Conservation (phyloP, 2,113 vertebrate genomes). For the Crocuta crocuta region DNA sequence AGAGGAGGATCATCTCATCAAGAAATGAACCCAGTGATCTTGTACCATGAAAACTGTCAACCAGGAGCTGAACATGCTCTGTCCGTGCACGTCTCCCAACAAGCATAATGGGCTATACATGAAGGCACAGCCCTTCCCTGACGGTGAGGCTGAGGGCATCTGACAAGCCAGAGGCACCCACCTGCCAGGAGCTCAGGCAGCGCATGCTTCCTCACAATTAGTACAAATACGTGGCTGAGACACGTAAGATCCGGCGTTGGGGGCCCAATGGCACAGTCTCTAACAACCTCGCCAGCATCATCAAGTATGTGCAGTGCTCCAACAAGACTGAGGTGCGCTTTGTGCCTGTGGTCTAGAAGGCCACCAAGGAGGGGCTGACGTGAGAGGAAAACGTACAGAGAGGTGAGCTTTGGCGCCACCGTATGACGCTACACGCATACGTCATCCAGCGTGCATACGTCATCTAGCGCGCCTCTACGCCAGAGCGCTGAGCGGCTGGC, state of each 20-base stretch:
- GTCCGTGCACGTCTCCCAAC: slow-evolving; percentile 95
- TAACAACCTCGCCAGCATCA: slow-evolving; percentile 91
- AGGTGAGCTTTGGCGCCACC: slow-evolving; percentile 89
- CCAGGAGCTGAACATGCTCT: slow-evolving; percentile 87
- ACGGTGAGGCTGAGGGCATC: slow-evolving; percentile 92
- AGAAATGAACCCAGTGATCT: slow-evolving; percentile 96
- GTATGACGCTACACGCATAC: slow-evolving; percentile 90
- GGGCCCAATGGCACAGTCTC: slow-evolving; percentile 92
- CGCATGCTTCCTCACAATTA: slow-evolving; percentile 92
- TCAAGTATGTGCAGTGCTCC: slow-evolving; percentile 94
- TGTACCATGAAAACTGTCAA: slow-evolving; percentile 93
- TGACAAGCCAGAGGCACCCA: slow-evolving; percentile 90
- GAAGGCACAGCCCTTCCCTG: slow-evolving; percentile 90
- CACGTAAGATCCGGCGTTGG: slow-evolving; percentile 94
- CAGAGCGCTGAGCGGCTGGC: slow-evolving; percentile 91
- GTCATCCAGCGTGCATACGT: slow-evolving; percentile 93
- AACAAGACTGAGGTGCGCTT: slow-evolving; percentile 95
- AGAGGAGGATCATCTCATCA: slow-evolving; percentile 91
- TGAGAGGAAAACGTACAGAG: slow-evolving; percentile 93
- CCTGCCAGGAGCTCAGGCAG: slow-evolving; percentile 91
- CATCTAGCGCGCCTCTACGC: slow-evolving; percentile 90
- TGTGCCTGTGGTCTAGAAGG: slow-evolving; percentile 93
- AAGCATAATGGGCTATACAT: slow-evolving; percentile 95
- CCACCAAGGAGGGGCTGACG: slow-evolving; percentile 90
- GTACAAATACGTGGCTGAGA: slow-evolving; percentile 90